A percentile compares a stretch with the other conserved stretches of the same genome.
Evolutionary conservation across 1,140 invertebrate species (phyloP).

Genomic region (Ips typographus): DNA sequence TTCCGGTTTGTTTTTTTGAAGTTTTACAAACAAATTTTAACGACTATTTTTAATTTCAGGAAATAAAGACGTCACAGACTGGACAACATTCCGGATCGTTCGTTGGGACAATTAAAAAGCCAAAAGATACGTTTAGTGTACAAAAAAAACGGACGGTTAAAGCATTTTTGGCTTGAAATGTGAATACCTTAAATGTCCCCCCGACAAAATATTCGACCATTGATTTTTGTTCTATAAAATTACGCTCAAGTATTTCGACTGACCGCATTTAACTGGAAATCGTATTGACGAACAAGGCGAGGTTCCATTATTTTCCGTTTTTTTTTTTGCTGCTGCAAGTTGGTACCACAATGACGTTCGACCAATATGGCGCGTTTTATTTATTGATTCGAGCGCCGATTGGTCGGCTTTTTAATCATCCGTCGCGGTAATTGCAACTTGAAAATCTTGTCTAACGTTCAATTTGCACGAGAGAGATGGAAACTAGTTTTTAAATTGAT

Average conservation of each 20-base stretch:
- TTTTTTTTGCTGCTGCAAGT: background rate
- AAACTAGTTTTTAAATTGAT: too few species aligned
- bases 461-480: too few species aligned
- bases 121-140: background rate
- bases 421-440: background rate
- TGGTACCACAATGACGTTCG: slow-evolving; percentile 1
- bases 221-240: slow-evolving; percentile 45
- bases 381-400: background rate
- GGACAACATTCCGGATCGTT: too few species aligned
- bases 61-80: too few species aligned
- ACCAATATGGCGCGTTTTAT: slow-evolving; percentile 13
- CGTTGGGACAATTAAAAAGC: slow-evolving; percentile 10
- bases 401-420: background rate
- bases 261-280: slow-evolving; percentile 41
- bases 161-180: slow-evolving; percentile 43
- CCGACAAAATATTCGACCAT: slow-evolving; percentile 38
- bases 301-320: slow-evolving; percentile 32
- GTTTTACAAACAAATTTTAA: too few species aligned
- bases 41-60: too few species aligned
- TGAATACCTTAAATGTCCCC: slow-evolving; percentile 42
- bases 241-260: slow-evolving; percentile 40
- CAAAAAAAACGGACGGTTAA: slow-evolving; percentile 35
- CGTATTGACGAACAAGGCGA: slow-evolving; percentile 36
- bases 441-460: too few species aligned
- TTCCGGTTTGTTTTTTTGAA: too few species aligned